Base-by-base conservation (phyloP, 2,113 vertebrate species). In the Polypterus senegalus region DNA sequence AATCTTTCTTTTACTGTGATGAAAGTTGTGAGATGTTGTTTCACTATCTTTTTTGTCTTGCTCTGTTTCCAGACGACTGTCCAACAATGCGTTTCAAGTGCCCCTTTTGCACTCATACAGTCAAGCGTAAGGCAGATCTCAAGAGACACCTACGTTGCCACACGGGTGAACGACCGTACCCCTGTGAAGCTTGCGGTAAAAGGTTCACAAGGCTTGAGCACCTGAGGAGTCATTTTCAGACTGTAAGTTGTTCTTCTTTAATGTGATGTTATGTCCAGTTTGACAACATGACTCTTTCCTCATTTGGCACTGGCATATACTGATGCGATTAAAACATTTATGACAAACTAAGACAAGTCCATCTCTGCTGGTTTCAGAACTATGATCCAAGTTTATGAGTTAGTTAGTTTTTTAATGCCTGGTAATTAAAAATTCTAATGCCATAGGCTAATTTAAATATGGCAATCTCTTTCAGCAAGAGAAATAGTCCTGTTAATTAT, bases 101-200 rank as follows among this genome's bases (percentile, higher is more conserved):
- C 61, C 94, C 94, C 0, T 98, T 96, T 74, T 98, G 96, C 71
- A 93, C 93, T 2, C 96, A 98, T 1, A 94, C 96, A 63, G 96
- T 98, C 63, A 98, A 98, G 70, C 86, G 96, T 67, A 98, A 98
- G 74, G 93, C 96, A 0, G 96, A 98, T 77, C 84, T 98, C 5
- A 98, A 98, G 78, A 88, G 96, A 6, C 96, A 98, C 77, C 83
- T 98, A 9, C 93, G 96, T 49, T 98, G 93, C 58, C 96, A 98
- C 46, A 98, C 96, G 0, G 96, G 96, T 7, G 96, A 98, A 74
- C 79, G 94, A 61, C 95, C 95, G 0, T 98, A 97, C 69, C 94
- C 93, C 0, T 98, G 95, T 4, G 93, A 97, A 73, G 93, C 93
- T 0, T 98, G 95, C 69, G 95, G 91, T 5, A 98, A 98, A 68